Conservation (phyloP, 2,797 vertebrate species). For the Lemur catta region DNA sequence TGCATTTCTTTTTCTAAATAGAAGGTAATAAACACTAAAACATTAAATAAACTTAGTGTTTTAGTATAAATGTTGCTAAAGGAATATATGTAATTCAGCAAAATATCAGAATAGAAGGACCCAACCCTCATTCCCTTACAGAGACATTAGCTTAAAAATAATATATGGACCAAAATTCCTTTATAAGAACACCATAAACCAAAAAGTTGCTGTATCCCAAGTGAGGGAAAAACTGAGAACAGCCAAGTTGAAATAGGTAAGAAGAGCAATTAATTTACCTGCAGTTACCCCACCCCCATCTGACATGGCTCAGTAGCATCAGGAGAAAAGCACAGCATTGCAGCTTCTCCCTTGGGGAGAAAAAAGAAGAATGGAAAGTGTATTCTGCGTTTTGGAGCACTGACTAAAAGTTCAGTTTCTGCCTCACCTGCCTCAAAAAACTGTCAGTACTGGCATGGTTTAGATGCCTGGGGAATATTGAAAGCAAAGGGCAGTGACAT, state of each 20-base stretch:
- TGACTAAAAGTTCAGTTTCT: not conserved
- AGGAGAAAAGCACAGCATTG: not conserved
- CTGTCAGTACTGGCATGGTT: not conserved
- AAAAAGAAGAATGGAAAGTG: accelerated
- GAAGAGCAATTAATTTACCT: not conserved
- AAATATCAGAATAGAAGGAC: not conserved
- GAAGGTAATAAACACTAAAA: not conserved
- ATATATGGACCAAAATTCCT: not conserved
- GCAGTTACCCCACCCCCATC: not conserved
- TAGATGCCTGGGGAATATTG: not conserved
- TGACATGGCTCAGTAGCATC: not conserved
- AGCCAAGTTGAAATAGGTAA: not conserved
- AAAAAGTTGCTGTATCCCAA: not conserved
- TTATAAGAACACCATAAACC: not conserved
- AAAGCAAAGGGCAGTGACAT: not conserved
- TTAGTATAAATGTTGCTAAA: not conserved
- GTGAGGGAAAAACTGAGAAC: not conserved
- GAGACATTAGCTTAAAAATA: not conserved
- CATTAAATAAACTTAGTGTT: not conserved
- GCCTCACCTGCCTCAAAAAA: not conserved
- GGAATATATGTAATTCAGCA: not conserved
- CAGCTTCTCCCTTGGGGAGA: not conserved
- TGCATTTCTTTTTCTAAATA: not conserved
- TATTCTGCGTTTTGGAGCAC: not conserved
- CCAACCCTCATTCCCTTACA: not conserved